Evolutionary conservation across 1,140 invertebrate species (phyloP), one percentile per base, ranked within the genome.

Genomic region (Habropoda laboriosa): DNA sequence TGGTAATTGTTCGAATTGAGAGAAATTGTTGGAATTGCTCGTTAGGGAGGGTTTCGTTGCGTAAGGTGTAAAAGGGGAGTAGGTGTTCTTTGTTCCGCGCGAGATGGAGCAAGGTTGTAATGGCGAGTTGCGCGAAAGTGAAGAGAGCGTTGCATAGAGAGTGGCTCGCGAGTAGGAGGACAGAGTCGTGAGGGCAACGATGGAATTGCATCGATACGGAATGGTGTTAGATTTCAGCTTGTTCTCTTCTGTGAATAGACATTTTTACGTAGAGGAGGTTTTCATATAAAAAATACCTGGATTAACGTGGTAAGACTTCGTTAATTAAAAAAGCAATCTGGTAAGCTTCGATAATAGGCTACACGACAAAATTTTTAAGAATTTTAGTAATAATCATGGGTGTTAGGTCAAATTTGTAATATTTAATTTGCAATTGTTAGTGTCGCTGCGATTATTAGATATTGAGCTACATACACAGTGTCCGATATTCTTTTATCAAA

Each of bases 71-170:
- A 45, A 45, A 45, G 3, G 42, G 42, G 49, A 51, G 35, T 61
- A 61, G 58, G 58, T 64, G 38, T 45, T 30, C 51, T 55, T 55
- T 55, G 51, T 55, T 55, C 51, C 24, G 10, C 51, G 24, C 40
- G 6, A 27, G n/a, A 24, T 18, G 21, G 35, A 27, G n/a, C 35
- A 63, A 63, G 35, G n/a, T 42, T 42, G 35, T 5, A 49, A 32
- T 18, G 13, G 64, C 6, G 45, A 47, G 12, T 35, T 35, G 30
- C 64, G 64, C 51, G 45, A 67, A 67, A 67, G 64, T 51, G 21
- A 47, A 35, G 64, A 67, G 64, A 67, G 21, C 58, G 58, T 38
- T 60, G 32, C 58, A 38, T 38, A n/a, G 58, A 60, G 58, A 40
- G 64, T 13, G 58, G 18, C 16, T 35, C 12, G 8, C 45, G 21